Percentiles rank a stretch among this genome's conserved stretches.
Evolutionary conservation across 2,797 vertebrate genomes (phyloP).

Genomic region (Vespertilio murinus): DNA sequence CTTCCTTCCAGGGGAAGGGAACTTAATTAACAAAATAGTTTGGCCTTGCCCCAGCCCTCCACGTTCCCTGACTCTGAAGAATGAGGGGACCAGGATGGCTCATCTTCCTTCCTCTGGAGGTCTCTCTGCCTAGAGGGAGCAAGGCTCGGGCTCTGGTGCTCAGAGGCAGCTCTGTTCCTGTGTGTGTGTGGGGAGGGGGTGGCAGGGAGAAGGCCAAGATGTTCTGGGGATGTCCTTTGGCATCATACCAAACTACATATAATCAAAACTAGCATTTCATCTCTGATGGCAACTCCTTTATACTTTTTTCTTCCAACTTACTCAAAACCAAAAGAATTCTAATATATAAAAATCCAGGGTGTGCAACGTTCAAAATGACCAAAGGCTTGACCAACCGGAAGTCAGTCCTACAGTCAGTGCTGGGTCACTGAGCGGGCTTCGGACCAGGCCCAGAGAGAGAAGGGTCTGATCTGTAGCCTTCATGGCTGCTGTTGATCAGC

Average conservation of each 20-base stretch:
- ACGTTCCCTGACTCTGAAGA: conserved; percentile 32
- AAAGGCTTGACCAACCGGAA: too few relatives aligned
- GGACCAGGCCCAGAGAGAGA: too few relatives aligned
- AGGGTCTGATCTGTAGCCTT: too few relatives aligned
- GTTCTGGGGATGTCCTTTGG: background rate
- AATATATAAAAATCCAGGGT: too few relatives aligned
- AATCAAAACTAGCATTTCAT: background rate
- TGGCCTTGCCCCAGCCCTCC: background rate
- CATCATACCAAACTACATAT: background rate
- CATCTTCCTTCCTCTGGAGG: background rate
- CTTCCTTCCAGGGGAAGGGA: conserved; percentile 51
- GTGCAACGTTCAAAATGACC: too few relatives aligned
- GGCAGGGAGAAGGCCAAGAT: background rate
- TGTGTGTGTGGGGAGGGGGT: too few relatives aligned
- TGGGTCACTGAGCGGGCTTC: too few relatives aligned
- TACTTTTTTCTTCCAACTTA: background rate
- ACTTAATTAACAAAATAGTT: conserved; percentile 31
- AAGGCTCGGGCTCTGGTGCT: background rate
- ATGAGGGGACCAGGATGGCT: background rate
- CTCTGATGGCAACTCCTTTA: background rate
- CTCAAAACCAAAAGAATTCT: background rate
- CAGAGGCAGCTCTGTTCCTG: background rate
- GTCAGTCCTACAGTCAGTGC: too few relatives aligned
- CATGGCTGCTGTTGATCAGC: too few relatives aligned
- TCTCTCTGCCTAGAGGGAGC: background rate